Base-by-base conservation (phyloP, 2,888 invertebrate genomes). In the Agrochola lychnidis region DNA sequence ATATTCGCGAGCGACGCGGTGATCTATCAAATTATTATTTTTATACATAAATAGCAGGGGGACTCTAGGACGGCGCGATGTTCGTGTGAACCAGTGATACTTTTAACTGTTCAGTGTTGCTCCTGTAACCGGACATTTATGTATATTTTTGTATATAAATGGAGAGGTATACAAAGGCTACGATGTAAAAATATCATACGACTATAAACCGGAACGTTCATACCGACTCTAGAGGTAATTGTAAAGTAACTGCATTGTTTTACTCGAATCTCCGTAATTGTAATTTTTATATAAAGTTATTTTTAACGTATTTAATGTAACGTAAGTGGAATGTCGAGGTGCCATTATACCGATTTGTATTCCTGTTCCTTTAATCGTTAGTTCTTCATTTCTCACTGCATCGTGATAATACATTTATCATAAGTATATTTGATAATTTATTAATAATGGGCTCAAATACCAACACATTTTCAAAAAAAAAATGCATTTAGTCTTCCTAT, bases 131-230 rank as follows among this genome's bases (percentile, higher is more conserved):
- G 91, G 91, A 94, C 94, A 92, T 94, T 94, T 94, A 94, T 96
- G 96, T 96, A 95, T 96, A 96, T 96, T 95, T 95, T 95, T 96
- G 96, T 96, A 96, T 95, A 96, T 96, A 96, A 94, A 94, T 94
- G 92, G 90, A 93, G 91, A 92, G 90, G 90, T 94, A 93, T 93
- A 93, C 92, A 92, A 93, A 94, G 88, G 93, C 92, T 93, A 92
- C 92, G 89, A 91, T 95, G 95, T 95, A 94, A 92, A 93, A 93
- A 94, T 95, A 95, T 95, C 95, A 94, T 92, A 92, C 91, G 89
- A 91, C 90, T 92, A 90, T 92, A 91, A 87, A 92, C 81, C 77
- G 61, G 73, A 83, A 81, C 82, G 81, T 87, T 83, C 77, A 91
- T 93, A 94, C 92, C 91, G 79, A 86, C 92, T 92, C 92, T 90